Base-by-base conservation (phyloP, 2,797 vertebrate species). In the Catostomus latipinnis region DNA sequence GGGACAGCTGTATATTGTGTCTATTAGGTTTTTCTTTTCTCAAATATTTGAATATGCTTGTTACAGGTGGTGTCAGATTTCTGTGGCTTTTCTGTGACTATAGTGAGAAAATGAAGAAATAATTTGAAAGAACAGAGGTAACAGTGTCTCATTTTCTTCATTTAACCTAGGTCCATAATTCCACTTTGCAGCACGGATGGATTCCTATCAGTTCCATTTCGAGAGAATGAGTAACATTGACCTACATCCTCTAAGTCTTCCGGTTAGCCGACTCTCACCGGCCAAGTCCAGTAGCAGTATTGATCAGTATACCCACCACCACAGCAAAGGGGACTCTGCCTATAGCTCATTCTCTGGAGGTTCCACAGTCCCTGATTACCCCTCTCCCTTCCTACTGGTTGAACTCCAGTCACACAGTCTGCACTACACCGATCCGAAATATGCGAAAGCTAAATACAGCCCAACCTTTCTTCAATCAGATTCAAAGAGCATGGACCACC, bases 341-440 rank as follows among this genome's bases (percentile, higher is more conserved):
- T 98, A 97, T 88, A 96, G 97, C 91, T 98, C 97, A 8, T 97
- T 98, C 86, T 97, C 97, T 0, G 95, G 94, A 0, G 94, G 94
- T 3, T 98, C 96, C 1, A 94, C 90, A 0, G 88, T 90, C 63
- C 94, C 93, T 0, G 97, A 96, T 78, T 90, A 91, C 79, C 88
- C 90, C 14, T 88, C 90, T 2, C 86, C 91, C 0, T 91, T 92
- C 74, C 75, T 92, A 13, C 84, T 90, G 5, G 92, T 93, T 0
- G 94, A 95, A 66, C 81, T 94, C 0, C 92, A 93, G 65, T 82
- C 91, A 18, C 90, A 89, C 85, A 90, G 88, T 68, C 88, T 92
- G 5, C 90, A 94, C 0, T 96, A 96, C 88, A 89, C 95, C 22
- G 95, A 97, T 90, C 87, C 92, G 0, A 96, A 95, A 72, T 96